These are phyloP conservation scores for Cataglyphis altisquamis DNA, from an alignment of 2,888 invertebrate genomes.

Conservation along the genomic window DNA sequence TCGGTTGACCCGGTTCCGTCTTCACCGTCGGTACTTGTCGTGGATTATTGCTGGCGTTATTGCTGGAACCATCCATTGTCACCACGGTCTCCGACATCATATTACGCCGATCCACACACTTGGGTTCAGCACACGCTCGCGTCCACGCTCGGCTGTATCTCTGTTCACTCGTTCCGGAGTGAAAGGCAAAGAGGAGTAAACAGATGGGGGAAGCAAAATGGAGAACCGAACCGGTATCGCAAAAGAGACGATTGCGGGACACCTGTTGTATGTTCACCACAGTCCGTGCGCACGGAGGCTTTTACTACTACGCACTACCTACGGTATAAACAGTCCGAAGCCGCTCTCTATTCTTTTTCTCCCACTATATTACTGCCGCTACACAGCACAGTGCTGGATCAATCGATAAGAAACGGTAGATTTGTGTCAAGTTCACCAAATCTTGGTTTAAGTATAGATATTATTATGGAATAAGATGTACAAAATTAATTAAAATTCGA, in stretches of 20 bases:
- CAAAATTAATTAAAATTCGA: neutral
- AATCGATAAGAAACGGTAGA: neutral
- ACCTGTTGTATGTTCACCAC: conserved; percentile 80
- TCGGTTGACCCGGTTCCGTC: conserved; percentile 87
- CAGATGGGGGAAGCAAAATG: conserved; percentile 53
- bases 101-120: conserved; percentile 62
- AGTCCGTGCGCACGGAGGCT: conserved; percentile 77
- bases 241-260: conserved; percentile 65
- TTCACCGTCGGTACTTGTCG: conserved; percentile 86
- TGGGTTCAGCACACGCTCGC: conserved; percentile 43
- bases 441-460: neutral
- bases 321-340: conserved; percentile 67
- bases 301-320: conserved; percentile 77
- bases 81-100: conserved; percentile 96
- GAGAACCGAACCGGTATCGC: conserved; percentile 63
- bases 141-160: conserved; percentile 16
- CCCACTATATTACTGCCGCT: conserved; percentile 60
- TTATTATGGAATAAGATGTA: neutral
- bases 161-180: conserved; percentile 33
- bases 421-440: neutral
- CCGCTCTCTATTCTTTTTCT: conserved; percentile 69
- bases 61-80: conserved; percentile 90
- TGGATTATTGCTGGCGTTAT: conserved; percentile 85
- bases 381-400: conserved; percentile 42
- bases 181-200: conserved; percentile 59